phyloP scores from a whole-genome alignment of 2,113 vertebrate species.

The Ammodytes dubius region DNA sequence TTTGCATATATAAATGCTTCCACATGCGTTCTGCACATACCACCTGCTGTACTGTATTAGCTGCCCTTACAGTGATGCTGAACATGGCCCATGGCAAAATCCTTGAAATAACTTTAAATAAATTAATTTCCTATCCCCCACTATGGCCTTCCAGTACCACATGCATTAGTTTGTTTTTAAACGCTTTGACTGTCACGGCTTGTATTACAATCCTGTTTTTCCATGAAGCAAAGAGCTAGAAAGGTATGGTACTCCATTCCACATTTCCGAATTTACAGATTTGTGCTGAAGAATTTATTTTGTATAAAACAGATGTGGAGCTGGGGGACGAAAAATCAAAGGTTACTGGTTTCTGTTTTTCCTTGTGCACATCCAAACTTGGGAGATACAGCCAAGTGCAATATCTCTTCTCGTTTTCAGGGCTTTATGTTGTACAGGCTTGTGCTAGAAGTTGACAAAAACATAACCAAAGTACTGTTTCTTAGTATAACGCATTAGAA shows the following conservation, averaged over 20 bases:
- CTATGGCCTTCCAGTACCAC: too few relatives aligned
- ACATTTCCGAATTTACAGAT: slow-evolving; percentile 29
- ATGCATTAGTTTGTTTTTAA: neutral
- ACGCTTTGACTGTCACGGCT: neutral
- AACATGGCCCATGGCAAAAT: neutral
- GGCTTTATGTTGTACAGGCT: slow-evolving; percentile 51
- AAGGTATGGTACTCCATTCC: slow-evolving; percentile 2
- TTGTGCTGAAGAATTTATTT: slow-evolving; percentile 21
- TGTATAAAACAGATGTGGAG: slow-evolving; percentile 66
- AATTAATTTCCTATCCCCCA: neutral
- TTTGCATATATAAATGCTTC: slow-evolving; percentile 61
- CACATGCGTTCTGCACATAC: slow-evolving; percentile 52
- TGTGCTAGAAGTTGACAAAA: slow-evolving; percentile 46
- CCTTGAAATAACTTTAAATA: too few relatives aligned
- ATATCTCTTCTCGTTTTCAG: slow-evolving; percentile 49
- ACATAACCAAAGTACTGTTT: slow-evolving; percentile 5
- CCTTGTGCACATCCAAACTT: slow-evolving; percentile 21
- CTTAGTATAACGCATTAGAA: slow-evolving; percentile 8
- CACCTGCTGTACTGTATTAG: slow-evolving; percentile 52
- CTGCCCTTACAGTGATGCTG: slow-evolving; percentile 21
- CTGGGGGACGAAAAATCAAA: slow-evolving; percentile 50
- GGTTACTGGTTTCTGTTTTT: slow-evolving; percentile 44
- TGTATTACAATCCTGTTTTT: neutral
- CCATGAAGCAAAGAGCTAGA: neutral
- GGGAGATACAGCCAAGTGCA: slow-evolving; percentile 45